Percentiles rank a stretch among this genome's conserved stretches.
Conservation (phyloP, 1,140 invertebrate genomes). For the Pseudobourletiella spinata region DNA sequence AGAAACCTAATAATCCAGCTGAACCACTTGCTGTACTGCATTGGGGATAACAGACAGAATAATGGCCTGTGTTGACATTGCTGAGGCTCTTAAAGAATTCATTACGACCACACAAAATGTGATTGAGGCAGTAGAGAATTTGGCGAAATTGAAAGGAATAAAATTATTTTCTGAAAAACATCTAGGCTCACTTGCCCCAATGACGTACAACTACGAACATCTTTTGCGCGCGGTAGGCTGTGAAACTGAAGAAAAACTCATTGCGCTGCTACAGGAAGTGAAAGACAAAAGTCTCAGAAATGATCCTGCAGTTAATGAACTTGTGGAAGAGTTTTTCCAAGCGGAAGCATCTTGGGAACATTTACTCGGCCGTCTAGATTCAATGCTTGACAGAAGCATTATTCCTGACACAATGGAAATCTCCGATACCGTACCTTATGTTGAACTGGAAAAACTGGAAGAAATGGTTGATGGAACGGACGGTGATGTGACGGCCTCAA, state of each 20-base stretch:
- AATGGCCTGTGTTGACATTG: no score
- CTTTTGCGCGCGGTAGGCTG: background rate
- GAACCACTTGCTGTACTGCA: no score
- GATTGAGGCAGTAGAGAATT: no score
- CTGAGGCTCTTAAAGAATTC: no score
- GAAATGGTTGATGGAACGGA: background rate
- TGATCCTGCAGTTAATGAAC: no score
- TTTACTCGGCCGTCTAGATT: conserved; percentile 17
- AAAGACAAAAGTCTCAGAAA: no score
- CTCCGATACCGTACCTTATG: background rate
- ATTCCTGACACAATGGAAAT: background rate
- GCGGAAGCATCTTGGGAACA: conserved; percentile 12
- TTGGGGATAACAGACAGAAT: no score
- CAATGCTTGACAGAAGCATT: background rate
- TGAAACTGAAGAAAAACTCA: background rate
- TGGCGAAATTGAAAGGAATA: no score
- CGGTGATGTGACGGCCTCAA: background rate
- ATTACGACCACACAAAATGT: no score
- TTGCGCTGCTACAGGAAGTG: background rate
- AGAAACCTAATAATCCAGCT: no score
- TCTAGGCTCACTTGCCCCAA: no score
- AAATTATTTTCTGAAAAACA: no score
- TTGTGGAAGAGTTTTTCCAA: conserved; percentile 19
- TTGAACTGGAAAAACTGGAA: background rate
- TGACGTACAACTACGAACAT: background rate